Conservation (phyloP, 2,888 invertebrate species). For the Caenorhabditis plicata region DNA sequence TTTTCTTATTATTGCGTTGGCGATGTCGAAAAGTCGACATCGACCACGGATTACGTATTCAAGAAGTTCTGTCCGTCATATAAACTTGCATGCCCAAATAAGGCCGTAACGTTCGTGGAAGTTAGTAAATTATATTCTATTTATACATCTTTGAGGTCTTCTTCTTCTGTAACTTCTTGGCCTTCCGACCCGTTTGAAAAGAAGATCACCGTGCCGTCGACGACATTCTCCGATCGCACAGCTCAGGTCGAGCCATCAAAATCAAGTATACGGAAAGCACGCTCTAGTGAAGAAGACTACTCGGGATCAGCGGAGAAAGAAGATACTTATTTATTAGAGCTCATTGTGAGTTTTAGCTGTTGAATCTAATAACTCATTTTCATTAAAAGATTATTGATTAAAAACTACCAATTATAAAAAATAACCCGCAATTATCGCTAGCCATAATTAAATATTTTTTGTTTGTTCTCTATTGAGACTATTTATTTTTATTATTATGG, state of each 20-base stretch:
- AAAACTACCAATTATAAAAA: too few relatives aligned
- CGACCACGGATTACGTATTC: conserved; percentile 13
- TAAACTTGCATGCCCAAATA: conserved; percentile 36
- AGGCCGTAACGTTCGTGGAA: conserved; percentile 2
- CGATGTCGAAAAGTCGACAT: too few relatives aligned
- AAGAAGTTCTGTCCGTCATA: conserved; percentile 45
- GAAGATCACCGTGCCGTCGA: conserved; percentile 15
- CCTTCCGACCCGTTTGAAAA: conserved; percentile 39
- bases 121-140: not conserved
- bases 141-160: conserved; percentile 6
- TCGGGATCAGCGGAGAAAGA: conserved; percentile 28
- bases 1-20: conserved; percentile 42
- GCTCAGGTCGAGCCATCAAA: conserved; percentile 1
- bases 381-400: too few relatives aligned
- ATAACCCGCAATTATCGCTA: too few relatives aligned
- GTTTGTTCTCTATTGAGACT: too few relatives aligned
- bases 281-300: too few relatives aligned
- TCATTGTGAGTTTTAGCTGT: too few relatives aligned
- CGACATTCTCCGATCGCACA: too few relatives aligned
- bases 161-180: conserved; percentile 30
- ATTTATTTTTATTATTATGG: too few relatives aligned
- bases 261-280: too few relatives aligned
- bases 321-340: conserved; percentile 30
- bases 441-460: too few relatives aligned
- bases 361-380: too few relatives aligned